Percentiles rank a stretch among this genome's conserved stretches.
Evolutionary conservation across 1,140 invertebrate genomes (phyloP).

Genomic region (Augochlora pura): DNA sequence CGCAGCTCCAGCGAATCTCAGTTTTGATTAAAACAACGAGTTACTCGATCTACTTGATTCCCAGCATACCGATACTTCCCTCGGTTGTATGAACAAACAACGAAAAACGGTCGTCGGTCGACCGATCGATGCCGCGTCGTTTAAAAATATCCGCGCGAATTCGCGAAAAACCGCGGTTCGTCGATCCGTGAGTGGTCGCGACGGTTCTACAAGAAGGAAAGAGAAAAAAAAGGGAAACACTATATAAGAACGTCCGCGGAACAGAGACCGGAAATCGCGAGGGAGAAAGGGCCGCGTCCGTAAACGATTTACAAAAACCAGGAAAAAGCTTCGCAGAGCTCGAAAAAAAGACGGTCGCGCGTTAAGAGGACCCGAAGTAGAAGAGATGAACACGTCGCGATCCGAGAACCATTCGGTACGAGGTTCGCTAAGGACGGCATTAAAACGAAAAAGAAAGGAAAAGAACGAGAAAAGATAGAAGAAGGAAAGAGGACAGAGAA

Average conservation of each 20-base stretch:
- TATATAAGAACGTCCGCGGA: background rate
- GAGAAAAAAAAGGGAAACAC: too few relatives aligned
- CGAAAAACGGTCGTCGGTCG: too few relatives aligned
- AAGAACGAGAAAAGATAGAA: background rate
- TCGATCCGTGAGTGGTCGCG: constrained; percentile 3
- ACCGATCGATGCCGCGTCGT: too few relatives aligned
- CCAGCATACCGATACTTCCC: too few relatives aligned
- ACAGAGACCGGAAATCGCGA: constrained; percentile 13
- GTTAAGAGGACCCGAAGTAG: too few relatives aligned
- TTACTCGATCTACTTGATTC: too few relatives aligned
- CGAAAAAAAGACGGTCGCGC: background rate
- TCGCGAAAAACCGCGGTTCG: too few relatives aligned
- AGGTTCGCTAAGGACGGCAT: constrained; percentile 6
- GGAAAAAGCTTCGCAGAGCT: constrained; percentile 11
- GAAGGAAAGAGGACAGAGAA: too few relatives aligned
- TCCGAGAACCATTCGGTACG: constrained; percentile 12
- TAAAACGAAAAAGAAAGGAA: constrained; percentile 12
- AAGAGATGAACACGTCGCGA: background rate
- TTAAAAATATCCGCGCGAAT: too few relatives aligned
- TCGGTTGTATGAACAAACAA: too few relatives aligned
- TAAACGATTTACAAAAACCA: background rate
- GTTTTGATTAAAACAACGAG: too few relatives aligned
- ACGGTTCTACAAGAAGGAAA: background rate
- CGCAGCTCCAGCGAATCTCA: too few relatives aligned
- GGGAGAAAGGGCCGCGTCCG: background rate